These are phyloP conservation scores for Cheirogaleus major DNA, from an alignment of 2,797 vertebrate genomes.

Conservation along the genomic window DNA sequence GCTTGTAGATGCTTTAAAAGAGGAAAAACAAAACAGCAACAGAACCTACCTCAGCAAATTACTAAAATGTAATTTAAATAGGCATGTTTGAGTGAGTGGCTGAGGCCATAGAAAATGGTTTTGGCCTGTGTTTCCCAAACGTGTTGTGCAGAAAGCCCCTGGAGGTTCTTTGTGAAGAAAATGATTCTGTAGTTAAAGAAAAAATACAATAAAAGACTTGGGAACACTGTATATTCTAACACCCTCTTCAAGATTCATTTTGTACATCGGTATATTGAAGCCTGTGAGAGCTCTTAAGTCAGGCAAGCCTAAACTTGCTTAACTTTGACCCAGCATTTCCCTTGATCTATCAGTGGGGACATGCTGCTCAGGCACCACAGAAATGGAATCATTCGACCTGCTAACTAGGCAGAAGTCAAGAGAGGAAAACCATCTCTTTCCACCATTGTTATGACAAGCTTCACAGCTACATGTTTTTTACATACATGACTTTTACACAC, in stretches of 20 bases:
- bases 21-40: not conserved
- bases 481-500: not conserved
- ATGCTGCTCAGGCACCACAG: not conserved
- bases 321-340: not conserved
- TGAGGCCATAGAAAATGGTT: not conserved
- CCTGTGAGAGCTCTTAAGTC: not conserved
- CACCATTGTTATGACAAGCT: not conserved
- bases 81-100: not conserved
- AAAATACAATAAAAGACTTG: not conserved
- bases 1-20: not conserved
- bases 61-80: not conserved
- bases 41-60: not conserved
- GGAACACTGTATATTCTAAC: not conserved
- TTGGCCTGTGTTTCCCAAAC: not conserved
- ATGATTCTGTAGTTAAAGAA: not conserved
- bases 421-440: not conserved
- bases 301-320: not conserved
- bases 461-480: not conserved
- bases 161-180: not conserved
- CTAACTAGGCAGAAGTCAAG: not conserved
- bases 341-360: not conserved
- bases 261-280: not conserved
- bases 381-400: not conserved
- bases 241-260: not conserved
- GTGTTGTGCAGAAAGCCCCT: not conserved